A percentile compares a stretch with the other conserved stretches of the same genome.
Conservation (phyloP, 2,888 invertebrate genomes). For the Anthophora plumipes region DNA sequence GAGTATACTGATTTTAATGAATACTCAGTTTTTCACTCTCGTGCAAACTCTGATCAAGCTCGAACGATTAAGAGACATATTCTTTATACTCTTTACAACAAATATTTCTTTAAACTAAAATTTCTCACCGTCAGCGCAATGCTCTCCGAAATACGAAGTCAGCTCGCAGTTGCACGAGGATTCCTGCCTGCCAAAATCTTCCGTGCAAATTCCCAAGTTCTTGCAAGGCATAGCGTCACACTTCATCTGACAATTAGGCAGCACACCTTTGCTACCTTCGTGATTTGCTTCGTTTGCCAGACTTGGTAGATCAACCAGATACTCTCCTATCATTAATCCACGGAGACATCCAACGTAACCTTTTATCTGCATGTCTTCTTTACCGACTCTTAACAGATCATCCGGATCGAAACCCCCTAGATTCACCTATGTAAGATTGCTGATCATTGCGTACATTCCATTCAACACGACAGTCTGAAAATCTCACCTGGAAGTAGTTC, state of each 20-base stretch:
- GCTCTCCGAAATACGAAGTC: constrained; percentile 95
- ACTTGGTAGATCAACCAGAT: constrained; percentile 91
- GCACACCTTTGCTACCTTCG: constrained; percentile 90
- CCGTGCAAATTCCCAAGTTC: constrained; percentile 94
- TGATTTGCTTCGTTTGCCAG: constrained; percentile 89
- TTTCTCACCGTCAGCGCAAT: constrained; percentile 89
- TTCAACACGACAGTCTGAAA: background rate
- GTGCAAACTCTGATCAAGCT: too few relatives aligned
- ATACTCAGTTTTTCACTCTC: too few relatives aligned
- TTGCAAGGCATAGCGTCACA: constrained; percentile 95
- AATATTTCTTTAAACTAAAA: too few relatives aligned
- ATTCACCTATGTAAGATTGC: constrained; percentile 88
- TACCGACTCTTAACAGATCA: constrained; percentile 88
- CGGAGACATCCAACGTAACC: constrained; percentile 95
- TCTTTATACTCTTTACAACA: too few relatives aligned
- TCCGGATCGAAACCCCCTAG: constrained; percentile 93
- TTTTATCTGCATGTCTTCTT: constrained; percentile 86
- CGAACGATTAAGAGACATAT: too few relatives aligned
- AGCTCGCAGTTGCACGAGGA: constrained; percentile 95
- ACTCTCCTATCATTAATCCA: constrained; percentile 93
- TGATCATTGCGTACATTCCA: constrained; percentile 34
- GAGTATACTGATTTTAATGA: too few relatives aligned
- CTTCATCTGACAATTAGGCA: constrained; percentile 94
- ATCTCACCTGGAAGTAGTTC: constrained; percentile 92
- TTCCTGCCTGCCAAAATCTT: constrained; percentile 94